Percentiles rank a stretch among this genome's conserved stretches.
Conservation (phyloP, 2,888 invertebrate species). For the Dichetophora obliterata region DNA sequence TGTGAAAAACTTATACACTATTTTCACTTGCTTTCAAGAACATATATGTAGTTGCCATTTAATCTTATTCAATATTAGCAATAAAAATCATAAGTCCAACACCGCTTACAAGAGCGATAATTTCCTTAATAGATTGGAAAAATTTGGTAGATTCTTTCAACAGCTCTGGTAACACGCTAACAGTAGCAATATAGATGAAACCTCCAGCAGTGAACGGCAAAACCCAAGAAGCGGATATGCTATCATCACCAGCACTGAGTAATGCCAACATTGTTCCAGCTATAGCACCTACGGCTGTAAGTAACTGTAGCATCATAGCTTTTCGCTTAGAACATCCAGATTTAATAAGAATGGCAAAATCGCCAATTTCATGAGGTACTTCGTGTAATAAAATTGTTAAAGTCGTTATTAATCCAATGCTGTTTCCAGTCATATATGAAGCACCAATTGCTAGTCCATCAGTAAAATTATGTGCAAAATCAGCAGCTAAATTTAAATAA, state of each 20-base stretch:
- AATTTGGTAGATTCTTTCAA: constrained; percentile 89
- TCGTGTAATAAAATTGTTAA: constrained; percentile 97
- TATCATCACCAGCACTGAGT: constrained; percentile 75
- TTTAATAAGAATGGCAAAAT: constrained; percentile 98
- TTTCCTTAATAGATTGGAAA: constrained; percentile 91
- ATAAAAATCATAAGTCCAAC: constrained; percentile 97
- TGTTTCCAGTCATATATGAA: constrained; percentile 92
- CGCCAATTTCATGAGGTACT: constrained; percentile 99
- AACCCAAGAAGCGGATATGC: constrained; percentile 86
- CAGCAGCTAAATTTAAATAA: constrained; percentile 97
- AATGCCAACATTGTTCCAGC: constrained; percentile 93
- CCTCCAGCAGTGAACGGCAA: constrained; percentile 98
- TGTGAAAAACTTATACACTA: too few relatives aligned
- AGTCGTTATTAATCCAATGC: constrained; percentile 90
- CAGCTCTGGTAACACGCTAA: constrained; percentile 97
- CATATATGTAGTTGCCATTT: too few relatives aligned
- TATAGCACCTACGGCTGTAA: constrained; percentile 95
- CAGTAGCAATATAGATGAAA: constrained; percentile 99
- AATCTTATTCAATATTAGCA: constrained; percentile 73
- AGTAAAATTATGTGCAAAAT: constrained; percentile 99
- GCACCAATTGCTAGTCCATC: constrained; percentile 99
- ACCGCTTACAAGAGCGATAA: constrained; percentile 87
- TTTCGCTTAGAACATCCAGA: constrained; percentile 94
- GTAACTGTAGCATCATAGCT: constrained; percentile 94
- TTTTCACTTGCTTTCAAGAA: too few relatives aligned